These are phyloP conservation scores for Acrossocheilus wenchowensis DNA, from an alignment of 2,797 vertebrate species.

Conservation along the genomic window DNA sequence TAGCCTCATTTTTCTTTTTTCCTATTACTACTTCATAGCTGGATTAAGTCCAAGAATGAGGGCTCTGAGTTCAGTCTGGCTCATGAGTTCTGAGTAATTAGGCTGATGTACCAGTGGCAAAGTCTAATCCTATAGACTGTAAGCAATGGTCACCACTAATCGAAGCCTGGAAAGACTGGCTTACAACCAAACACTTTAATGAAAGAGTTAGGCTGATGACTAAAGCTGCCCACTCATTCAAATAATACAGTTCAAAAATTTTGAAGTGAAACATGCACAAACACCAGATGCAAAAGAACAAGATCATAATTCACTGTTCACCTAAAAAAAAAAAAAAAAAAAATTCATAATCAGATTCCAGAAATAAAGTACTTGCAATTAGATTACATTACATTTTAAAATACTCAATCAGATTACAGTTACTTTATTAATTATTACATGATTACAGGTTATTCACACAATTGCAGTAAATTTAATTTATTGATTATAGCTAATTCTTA, in stretches of 20 bases:
- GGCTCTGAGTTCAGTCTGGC: constrained; percentile 18
- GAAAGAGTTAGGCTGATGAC: constrained; percentile 12
- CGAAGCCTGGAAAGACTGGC: constrained; percentile 22
- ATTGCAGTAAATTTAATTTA: not conserved
- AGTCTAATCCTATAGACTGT: constrained; percentile 63
- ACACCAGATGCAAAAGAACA: constrained; percentile 2
- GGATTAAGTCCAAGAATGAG: constrained; percentile 67
- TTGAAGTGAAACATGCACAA: not conserved
- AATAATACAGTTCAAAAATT: not conserved
- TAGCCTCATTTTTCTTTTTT: not conserved
- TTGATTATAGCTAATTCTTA: not conserved
- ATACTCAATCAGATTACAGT: not conserved
- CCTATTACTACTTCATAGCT: constrained; percentile 40
- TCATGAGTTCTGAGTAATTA: constrained; percentile 71
- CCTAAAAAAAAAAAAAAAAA: not conserved
- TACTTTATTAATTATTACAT: not conserved
- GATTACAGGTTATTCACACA: not conserved
- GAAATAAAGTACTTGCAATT: not conserved
- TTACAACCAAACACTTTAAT: constrained; percentile 25
- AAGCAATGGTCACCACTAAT: constrained; percentile 59
- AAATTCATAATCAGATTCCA: constrained; percentile 4
- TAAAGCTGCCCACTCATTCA: constrained; percentile 13
- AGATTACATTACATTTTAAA: not conserved
- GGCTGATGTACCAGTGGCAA: constrained; percentile 70
- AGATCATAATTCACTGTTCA: not conserved